Conservation (phyloP, 1,140 invertebrate genomes). For the Drosophila pachea region DNA sequence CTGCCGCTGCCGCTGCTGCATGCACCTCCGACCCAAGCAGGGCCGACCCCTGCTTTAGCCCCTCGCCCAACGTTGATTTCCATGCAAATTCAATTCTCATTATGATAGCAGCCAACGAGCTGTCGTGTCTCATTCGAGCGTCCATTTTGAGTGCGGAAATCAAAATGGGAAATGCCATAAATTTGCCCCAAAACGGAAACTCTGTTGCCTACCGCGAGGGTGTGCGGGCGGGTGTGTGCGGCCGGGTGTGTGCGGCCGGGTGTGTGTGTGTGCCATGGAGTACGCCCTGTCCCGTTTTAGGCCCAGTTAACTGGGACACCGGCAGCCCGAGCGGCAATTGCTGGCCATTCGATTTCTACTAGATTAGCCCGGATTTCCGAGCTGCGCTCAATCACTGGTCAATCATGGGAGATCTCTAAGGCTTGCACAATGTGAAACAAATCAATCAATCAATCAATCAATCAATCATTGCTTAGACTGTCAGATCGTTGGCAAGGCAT, state of each 20-base stretch:
- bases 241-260: not conserved
- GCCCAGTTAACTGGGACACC: no score
- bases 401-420: no score
- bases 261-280: not conserved
- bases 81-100: conserved; percentile 56
- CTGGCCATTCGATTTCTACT: no score
- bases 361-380: no score
- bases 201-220: conserved; percentile 12
- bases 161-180: conserved; percentile 74
- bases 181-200: conserved; percentile 68
- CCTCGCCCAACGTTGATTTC: conserved; percentile 2
- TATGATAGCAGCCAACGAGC: conserved; percentile 58
- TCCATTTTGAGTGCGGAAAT: conserved; percentile 71
- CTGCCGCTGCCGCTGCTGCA: conserved; percentile 18
- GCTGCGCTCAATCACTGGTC: no score
- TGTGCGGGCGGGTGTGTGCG: not conserved
- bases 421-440: no score
- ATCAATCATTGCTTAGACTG: no score
- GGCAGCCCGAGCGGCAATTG: no score
- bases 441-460: no score
- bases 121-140: conserved; percentile 33
- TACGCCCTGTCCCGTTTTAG: no score
- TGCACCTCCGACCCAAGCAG: not conserved
- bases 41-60: no score
- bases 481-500: no score